A percentile compares a stretch with the other conserved stretches of the same genome.
These are phyloP conservation scores for Enteromius trimaculatus DNA, from an alignment of 2,797 vertebrate species.

Conservation along the genomic window DNA sequence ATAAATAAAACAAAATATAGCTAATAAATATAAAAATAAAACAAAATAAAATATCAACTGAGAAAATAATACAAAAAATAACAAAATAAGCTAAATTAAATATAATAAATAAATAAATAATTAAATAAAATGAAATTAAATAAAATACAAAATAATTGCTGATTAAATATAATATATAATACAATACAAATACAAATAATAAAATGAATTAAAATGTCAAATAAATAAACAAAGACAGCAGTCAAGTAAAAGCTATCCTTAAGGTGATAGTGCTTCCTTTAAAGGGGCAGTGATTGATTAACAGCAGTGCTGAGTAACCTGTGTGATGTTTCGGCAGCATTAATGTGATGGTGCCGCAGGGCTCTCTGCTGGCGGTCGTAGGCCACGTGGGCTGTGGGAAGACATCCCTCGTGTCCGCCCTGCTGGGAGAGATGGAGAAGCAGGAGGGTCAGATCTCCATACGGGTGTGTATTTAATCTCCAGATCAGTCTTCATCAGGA, in stretches of 20 bases:
- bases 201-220: background rate
- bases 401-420: slow-evolving; percentile 90
- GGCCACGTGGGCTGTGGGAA: slow-evolving; percentile 97
- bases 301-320: background rate
- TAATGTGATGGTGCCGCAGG: slow-evolving; percentile 86
- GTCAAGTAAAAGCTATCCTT: background rate
- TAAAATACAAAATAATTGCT: background rate
- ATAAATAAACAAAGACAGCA: background rate
- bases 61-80: background rate
- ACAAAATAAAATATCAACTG: background rate
- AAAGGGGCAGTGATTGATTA: background rate
- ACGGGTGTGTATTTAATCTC: slow-evolving; percentile 76
- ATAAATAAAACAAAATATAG: no score
- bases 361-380: slow-evolving; percentile 91
- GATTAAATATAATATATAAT: background rate
- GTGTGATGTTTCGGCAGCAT: slow-evolving; percentile 76
- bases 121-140: no score
- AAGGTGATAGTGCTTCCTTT: background rate
- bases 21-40: no score
- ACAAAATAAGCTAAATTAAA: background rate
- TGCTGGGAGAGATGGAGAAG: slow-evolving; percentile 97
- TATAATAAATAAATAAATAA: background rate
- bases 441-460: slow-evolving; percentile 87
- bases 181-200: background rate
- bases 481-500: background rate